Evolutionary conservation across 2,797 vertebrate species (phyloP), one percentile per base, ranked within the genome.

Genomic region (Myripristis jacobus): DNA sequence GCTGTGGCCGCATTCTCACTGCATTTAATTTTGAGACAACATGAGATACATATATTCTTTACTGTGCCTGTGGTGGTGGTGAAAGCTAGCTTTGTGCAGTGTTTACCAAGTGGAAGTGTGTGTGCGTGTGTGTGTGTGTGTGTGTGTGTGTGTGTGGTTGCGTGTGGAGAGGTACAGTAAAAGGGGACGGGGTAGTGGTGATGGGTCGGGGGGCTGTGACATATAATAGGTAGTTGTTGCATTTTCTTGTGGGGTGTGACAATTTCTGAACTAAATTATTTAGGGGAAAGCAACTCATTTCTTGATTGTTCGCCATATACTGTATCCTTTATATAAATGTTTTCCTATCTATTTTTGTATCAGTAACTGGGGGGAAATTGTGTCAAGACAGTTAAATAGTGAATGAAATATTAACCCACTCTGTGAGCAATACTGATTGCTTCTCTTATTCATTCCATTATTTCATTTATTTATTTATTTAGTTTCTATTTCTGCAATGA

Each of bases 341-440:
- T 93, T 93, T 91, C 83, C 77, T 82, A 92, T 87, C 88, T 93
- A 94, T 94, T 94, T 95, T 94, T 94, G 79, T 93, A 94, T 89
- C 70, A 65, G 79, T 76, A 75, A 53, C 25, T n/a, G 22, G 3
- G 22, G 52, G 41, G 24, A 73, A 65, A 61, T 71, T 58, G 55
- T 82, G 60, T 79, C 51, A 75, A 75, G 64, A 61, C 48, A 50
- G 65, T 70, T 83, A 70, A 55, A 74, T 76, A 62, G 65, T 66
- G 54, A 77, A n/a, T 80, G 44, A 53, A 53, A 83, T 69, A 74
- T 83, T 85, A 70, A 82, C 60, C 69, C 77, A 75, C 65, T 82
- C 80, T 70, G 70, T 85, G 82, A 89, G 91, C 88, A 84, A 74
- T 84, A 82, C 77, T 66, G 75, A 83, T 77, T 57, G 69, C 67